Percentiles rank a stretch among this genome's conserved stretches.
phyloP scores from a whole-genome alignment of 2,888 invertebrate genomes.

The Aporophyla lueneburgensis region DNA sequence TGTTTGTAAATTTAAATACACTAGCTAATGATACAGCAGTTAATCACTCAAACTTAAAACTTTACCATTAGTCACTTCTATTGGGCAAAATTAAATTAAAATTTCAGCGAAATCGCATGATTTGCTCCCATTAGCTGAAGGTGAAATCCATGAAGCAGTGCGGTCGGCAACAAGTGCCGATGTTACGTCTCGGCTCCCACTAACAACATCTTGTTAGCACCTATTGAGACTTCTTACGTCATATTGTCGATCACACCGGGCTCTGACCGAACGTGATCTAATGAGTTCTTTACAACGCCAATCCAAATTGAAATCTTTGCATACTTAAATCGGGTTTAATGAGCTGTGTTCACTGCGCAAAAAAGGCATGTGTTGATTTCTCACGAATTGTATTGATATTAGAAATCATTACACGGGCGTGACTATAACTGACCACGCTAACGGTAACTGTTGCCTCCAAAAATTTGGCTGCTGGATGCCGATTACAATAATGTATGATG shows the following conservation, averaged over 20 bases:
- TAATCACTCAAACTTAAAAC: slow-evolving; percentile 37
- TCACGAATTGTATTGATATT: slow-evolving; percentile 80
- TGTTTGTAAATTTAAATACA: not conserved
- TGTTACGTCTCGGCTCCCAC: slow-evolving; percentile 69
- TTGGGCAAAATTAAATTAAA: slow-evolving; percentile 72
- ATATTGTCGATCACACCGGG: slow-evolving; percentile 76
- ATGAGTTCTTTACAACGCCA: slow-evolving; percentile 81
- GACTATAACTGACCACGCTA: slow-evolving; percentile 70
- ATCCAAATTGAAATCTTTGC: slow-evolving; percentile 77
- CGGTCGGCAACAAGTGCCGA: slow-evolving; percentile 71
- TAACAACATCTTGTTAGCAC: slow-evolving; percentile 85
- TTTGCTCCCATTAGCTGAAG: slow-evolving; percentile 78
- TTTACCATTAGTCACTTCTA: slow-evolving; percentile 47
- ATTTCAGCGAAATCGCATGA: slow-evolving; percentile 74
- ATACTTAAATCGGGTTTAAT: slow-evolving; percentile 80
- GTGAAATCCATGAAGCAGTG: slow-evolving; percentile 80
- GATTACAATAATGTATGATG: slow-evolving; percentile 49
- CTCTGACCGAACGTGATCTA: slow-evolving; percentile 78
- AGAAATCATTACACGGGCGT: slow-evolving; percentile 79
- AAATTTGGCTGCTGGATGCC: slow-evolving; percentile 60
- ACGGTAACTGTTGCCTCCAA: slow-evolving; percentile 64
- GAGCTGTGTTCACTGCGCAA: slow-evolving; percentile 74
- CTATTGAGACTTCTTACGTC: slow-evolving; percentile 83
- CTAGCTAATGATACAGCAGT: slow-evolving; percentile 5
- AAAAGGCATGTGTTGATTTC: slow-evolving; percentile 74